phyloP scores from a whole-genome alignment of 2,888 invertebrate species.

The Drosophila anomalata region DNA sequence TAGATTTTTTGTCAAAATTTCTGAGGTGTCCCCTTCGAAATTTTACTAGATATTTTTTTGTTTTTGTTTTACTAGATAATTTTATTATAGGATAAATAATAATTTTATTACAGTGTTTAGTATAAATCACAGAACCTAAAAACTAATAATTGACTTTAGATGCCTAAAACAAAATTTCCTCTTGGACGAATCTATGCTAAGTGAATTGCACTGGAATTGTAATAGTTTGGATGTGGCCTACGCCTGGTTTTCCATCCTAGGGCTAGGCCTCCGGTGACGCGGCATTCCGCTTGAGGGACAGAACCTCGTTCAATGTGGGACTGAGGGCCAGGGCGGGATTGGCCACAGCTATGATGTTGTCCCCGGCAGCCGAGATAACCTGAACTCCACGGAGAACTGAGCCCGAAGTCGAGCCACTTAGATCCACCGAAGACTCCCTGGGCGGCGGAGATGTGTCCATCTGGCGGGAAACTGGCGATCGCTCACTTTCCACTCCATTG shows the following conservation, averaged over 20 bases:
- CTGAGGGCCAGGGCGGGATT: constrained; percentile 92
- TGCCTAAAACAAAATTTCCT: constrained; percentile 35
- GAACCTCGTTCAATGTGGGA: constrained; percentile 83
- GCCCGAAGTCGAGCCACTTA: constrained; percentile 30
- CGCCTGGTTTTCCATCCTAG: background rate
- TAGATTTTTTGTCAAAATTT: too few species aligned
- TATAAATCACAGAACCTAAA: constrained; percentile 65
- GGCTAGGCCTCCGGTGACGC: constrained; percentile 80
- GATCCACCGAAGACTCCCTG: constrained; percentile 61
- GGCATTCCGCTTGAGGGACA: constrained; percentile 81
- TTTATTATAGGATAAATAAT: constrained; percentile 31
- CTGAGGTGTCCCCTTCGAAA: too few species aligned
- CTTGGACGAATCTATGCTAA: constrained; percentile 29
- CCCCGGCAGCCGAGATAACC: constrained; percentile 93
- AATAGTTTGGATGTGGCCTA: constrained; percentile 26
- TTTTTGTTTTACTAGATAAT: background rate
- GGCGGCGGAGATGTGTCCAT: constrained; percentile 27
- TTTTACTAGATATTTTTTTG: background rate
- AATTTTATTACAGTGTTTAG: constrained; percentile 55
- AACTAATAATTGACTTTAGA: constrained; percentile 41
- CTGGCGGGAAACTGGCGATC: constrained; percentile 53
- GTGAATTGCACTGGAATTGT: constrained; percentile 65
- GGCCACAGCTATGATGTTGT: constrained; percentile 94
- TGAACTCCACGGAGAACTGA: constrained; percentile 85
- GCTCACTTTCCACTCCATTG: constrained; percentile 76